Evolutionary conservation across 2,797 vertebrate genomes (phyloP).

Genomic region (Sebastes paucispinis): DNA sequence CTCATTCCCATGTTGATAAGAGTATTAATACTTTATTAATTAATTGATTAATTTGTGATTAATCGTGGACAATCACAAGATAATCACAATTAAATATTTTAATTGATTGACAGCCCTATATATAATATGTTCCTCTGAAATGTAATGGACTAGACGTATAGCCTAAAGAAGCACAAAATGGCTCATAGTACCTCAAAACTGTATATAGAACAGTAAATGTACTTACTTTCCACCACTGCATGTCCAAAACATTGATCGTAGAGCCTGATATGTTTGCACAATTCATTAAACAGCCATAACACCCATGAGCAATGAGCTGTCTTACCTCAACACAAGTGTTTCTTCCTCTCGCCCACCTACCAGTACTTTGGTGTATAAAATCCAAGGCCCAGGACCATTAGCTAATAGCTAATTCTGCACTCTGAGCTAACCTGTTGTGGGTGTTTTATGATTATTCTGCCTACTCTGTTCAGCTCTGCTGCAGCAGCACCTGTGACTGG

Average conservation of each 20-base stretch:
- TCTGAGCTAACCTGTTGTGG: neutral
- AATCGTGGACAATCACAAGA: no score
- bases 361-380: neutral
- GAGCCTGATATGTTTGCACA: neutral
- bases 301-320: neutral
- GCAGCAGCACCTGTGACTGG: neutral
- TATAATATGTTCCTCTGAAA: neutral
- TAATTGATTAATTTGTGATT: no score
- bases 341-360: neutral
- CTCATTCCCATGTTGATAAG: no score
- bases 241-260: neutral
- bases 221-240: neutral
- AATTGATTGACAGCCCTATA: no score
- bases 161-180: neutral
- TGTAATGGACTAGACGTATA: neutral
- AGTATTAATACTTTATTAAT: fast-evolving
- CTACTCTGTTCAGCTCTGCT: neutral
- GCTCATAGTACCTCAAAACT: neutral
- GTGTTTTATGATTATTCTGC: neutral
- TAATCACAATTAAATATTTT: no score
- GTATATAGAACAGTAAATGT: neutral
- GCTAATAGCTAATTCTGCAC: neutral
- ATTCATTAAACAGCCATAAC: neutral
- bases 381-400: neutral
- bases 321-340: neutral